phyloP scores from a whole-genome alignment of 2,797 vertebrate genomes.

The Sebastes cheni region DNA sequence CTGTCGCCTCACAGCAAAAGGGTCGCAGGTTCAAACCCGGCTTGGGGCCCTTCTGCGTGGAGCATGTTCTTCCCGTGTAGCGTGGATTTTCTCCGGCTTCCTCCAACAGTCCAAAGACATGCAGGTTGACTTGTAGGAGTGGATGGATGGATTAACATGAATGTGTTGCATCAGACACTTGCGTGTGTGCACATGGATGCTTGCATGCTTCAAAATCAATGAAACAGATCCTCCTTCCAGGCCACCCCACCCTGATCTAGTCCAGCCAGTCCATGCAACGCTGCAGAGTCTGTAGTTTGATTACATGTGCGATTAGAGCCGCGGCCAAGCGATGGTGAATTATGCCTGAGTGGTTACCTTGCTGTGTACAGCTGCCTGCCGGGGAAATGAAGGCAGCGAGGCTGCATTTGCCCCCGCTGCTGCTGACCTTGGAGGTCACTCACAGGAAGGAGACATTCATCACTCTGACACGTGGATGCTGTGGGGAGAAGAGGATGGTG shows the following conservation, averaged over 20 bases:
- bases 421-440: constrained; percentile 79
- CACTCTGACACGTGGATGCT: constrained; percentile 72
- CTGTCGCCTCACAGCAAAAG: too few relatives aligned
- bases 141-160: too few relatives aligned
- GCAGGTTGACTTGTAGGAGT: too few relatives aligned
- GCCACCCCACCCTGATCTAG: background rate
- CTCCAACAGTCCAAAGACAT: too few relatives aligned
- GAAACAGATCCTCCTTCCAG: constrained; percentile 2
- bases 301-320: constrained; percentile 75
- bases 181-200: background rate
- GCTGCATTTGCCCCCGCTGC: constrained; percentile 49
- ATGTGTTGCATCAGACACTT: background rate
- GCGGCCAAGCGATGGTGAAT: constrained; percentile 63
- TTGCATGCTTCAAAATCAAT: constrained; percentile 24
- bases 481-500: constrained; percentile 46
- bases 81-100: too few relatives aligned
- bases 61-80: too few relatives aligned
- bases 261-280: background rate
- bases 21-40: too few relatives aligned
- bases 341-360: constrained; percentile 62
- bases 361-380: constrained; percentile 42
- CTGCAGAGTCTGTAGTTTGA: constrained; percentile 61
- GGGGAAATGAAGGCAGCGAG: constrained; percentile 58
- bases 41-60: too few relatives aligned
- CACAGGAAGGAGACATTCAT: constrained; percentile 79